Conservation (phyloP, 2,888 invertebrate species). For the Phengaris alcon region DNA sequence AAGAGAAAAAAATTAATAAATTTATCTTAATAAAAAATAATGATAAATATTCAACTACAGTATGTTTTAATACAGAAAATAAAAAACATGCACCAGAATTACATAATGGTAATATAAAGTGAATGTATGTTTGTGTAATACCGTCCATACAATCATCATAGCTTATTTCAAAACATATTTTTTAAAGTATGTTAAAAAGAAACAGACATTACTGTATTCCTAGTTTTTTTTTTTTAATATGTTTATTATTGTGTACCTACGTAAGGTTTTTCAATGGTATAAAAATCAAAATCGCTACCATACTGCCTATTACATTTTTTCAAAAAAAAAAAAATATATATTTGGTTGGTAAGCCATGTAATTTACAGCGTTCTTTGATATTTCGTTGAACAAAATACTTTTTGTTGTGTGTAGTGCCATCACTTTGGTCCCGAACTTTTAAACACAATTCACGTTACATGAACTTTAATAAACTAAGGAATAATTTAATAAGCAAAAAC, state of each 20-base stretch:
- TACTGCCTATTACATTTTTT: too few relatives aligned
- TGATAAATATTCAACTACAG: neutral
- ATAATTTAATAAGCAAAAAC: neutral
- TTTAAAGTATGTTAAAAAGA: too few relatives aligned
- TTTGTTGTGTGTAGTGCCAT: too few relatives aligned
- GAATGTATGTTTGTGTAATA: neutral
- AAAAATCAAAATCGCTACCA: too few relatives aligned
- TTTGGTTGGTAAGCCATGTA: too few relatives aligned
- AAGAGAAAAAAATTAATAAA: neutral
- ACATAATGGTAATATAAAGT: neutral
- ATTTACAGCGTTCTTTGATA: too few relatives aligned
- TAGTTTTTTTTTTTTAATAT: too few relatives aligned
- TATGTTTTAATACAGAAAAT: neutral
- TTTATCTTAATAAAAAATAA: neutral
- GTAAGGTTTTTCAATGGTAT: too few relatives aligned
- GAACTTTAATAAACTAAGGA: neutral
- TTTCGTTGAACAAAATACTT: neutral
- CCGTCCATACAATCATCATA: too few relatives aligned
- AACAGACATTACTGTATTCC: too few relatives aligned
- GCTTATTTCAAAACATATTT: neutral
- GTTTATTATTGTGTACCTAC: too few relatives aligned
- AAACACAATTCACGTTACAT: neutral
- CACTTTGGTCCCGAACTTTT: conserved; percentile 22
- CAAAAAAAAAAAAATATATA: too few relatives aligned
- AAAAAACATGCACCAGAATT: neutral